Percentiles rank a stretch among this genome's conserved stretches.
phyloP scores from a whole-genome alignment of 2,888 invertebrate genomes.

The Chydorus sphaericus region DNA sequence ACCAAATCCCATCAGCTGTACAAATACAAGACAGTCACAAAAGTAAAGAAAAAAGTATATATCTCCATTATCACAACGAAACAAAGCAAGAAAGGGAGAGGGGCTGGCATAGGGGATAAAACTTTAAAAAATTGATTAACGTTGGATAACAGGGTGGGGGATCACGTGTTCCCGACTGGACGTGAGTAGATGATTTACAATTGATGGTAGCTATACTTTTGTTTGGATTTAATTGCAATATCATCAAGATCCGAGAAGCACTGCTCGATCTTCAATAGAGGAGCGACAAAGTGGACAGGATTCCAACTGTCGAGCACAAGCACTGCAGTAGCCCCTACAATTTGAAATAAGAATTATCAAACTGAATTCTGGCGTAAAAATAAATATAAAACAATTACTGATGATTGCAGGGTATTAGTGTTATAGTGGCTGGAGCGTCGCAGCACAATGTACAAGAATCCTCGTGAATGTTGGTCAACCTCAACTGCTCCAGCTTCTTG shows the following conservation, averaged over 20 bases:
- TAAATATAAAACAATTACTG: constrained; percentile 37
- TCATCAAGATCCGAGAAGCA: constrained; percentile 35
- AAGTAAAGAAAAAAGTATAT: too few relatives aligned
- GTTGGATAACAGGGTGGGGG: too few relatives aligned
- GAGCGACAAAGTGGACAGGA: constrained; percentile 80
- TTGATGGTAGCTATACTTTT: constrained; percentile 41
- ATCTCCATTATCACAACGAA: too few relatives aligned
- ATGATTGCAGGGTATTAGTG: constrained; percentile 67
- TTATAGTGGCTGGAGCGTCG: constrained; percentile 57
- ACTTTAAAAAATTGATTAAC: too few relatives aligned
- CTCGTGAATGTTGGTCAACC: constrained; percentile 57
- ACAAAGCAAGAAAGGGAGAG: too few relatives aligned
- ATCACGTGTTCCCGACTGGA: too few relatives aligned
- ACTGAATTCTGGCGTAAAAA: constrained; percentile 3
- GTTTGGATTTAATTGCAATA: constrained; percentile 38
- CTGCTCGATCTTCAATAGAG: constrained; percentile 37
- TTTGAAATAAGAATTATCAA: constrained; percentile 15
- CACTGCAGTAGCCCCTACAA: constrained; percentile 63
- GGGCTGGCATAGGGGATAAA: too few relatives aligned
- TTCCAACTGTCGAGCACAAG: constrained; percentile 58
- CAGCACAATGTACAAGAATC: constrained; percentile 79
- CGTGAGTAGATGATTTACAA: constrained; percentile 41
- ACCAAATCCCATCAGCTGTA: too few relatives aligned
- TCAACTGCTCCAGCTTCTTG: constrained; percentile 55
- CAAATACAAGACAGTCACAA: too few relatives aligned